Base-by-base conservation (phyloP, 2,113 vertebrate genomes). In the Sisor rabdophorus region DNA sequence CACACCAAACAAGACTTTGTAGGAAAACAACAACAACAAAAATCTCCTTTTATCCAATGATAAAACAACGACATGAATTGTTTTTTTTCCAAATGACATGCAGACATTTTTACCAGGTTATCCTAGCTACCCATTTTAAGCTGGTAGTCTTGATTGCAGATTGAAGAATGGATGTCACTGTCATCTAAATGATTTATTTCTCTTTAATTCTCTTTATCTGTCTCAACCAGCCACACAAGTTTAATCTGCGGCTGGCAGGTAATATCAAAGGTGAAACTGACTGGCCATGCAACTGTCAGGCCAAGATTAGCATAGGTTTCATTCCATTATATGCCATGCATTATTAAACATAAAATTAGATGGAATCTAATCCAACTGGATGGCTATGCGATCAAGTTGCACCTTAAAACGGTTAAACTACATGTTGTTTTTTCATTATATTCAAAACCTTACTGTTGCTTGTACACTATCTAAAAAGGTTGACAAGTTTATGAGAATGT, bases 161-260 rank as follows among this genome's bases (percentile, higher is more conserved):
- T 1, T 2, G 15, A 26, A 5, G 22, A 48, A 48, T 16, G 30
- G n/a, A 20, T 36, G n/a, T 20, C 2, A 56, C 2, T 6, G n/a
- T n/a, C 60, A 63, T 50, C 40, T 32, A 13, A 32, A 79, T 9
- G 20, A 71, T 19, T 44, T 22, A 19, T 76, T 71, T 68, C 54
- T 59, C 60, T 76, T 53, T 6, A 13, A 30, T 36, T 54, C 47
- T 60, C 12, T 59, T 24, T 63, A 28, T 36, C 44, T 26, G 52
- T 77, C 63, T 48, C 54, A 28, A 68, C 36, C 69, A 20, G 65
- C 67, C 73, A 26, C 22, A 72, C 24, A 70, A 61, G 26, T 64
- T 61, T 74, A 75, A 71, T 58, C 6, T 36, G 2, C 6, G 2
- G 2, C 6, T 36, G 2, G 6, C 32, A 75, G 81, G 40, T 77